Evolutionary conservation across 2,888 invertebrate species (phyloP).

Genomic region (Drosophila kokeensis): DNA sequence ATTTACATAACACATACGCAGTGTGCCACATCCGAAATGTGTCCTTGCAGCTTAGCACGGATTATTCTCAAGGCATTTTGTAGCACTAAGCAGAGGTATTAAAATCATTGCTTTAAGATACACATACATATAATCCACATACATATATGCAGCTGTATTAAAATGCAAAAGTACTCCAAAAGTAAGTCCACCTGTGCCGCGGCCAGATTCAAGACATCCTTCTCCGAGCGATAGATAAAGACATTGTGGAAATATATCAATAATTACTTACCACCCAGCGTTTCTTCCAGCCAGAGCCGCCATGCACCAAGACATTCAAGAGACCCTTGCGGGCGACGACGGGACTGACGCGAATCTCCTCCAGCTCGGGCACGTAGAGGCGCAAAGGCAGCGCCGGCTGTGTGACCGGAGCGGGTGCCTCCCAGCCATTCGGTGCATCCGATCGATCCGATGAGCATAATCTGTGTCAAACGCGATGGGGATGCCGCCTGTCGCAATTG

Average conservation of each 20-base stretch:
- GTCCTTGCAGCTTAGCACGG: constrained; percentile 1
- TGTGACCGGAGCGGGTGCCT: constrained; percentile 87
- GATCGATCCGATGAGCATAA: constrained; percentile 92
- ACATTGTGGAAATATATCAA: constrained; percentile 85
- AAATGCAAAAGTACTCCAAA: background rate
- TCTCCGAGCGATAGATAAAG: constrained; percentile 98
- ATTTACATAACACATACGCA: constrained; percentile 50
- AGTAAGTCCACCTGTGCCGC: constrained; percentile 96
- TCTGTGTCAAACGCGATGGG: constrained; percentile 90
- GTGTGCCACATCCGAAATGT: constrained; percentile 9
- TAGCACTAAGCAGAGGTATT: background rate
- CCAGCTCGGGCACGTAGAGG: constrained; percentile 96
- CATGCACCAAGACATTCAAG: constrained; percentile 98
- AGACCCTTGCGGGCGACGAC: constrained; percentile 98
- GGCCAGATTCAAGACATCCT: constrained; percentile 98
- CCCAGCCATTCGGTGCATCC: constrained; percentile 87
- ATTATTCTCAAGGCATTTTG: background rate
- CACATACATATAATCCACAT: background rate
- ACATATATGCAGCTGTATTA: background rate
- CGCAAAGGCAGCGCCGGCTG: constrained; percentile 88
- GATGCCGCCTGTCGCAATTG: constrained; percentile 53
- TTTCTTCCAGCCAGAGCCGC: no score
- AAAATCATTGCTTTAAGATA: background rate
- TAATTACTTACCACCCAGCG: no score
- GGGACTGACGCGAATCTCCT: constrained; percentile 98